Conservation (phyloP, 2,113 vertebrate species). For the Tenrec ecaudatus region DNA sequence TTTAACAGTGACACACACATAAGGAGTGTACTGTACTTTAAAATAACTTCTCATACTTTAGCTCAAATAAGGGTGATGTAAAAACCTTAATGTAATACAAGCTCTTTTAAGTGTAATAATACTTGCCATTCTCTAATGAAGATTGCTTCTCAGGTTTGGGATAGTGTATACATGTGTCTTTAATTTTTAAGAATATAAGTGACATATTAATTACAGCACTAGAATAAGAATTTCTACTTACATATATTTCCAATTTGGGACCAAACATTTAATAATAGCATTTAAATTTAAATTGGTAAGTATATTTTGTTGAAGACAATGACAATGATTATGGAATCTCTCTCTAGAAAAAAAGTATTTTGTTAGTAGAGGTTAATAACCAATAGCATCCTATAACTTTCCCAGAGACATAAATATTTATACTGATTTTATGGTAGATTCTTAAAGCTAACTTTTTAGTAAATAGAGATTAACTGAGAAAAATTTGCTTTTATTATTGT, state of each 20-base stretch:
- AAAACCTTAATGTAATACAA: neutral
- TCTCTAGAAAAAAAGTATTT: neutral
- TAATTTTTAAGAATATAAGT: slow-evolving; percentile 7
- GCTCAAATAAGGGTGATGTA: neutral
- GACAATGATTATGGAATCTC: neutral
- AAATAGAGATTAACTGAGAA: neutral
- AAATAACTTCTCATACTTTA: too few relatives aligned
- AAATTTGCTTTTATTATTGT: neutral
- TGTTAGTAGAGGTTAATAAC: neutral
- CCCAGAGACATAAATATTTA: neutral
- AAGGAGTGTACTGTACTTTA: too few relatives aligned
- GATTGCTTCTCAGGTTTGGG: neutral
- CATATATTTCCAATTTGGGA: neutral
- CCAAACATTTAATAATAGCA: neutral
- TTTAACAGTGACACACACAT: too few relatives aligned
- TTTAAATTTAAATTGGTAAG: slow-evolving; percentile 19
- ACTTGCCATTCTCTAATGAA: neutral
- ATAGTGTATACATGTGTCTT: neutral
- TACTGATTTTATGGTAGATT: neutral
- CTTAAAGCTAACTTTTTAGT: neutral
- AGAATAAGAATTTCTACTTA: neutral
- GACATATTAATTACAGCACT: neutral
- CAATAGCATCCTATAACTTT: neutral
- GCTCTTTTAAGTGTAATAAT: neutral
- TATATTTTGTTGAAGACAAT: neutral